Evolutionary conservation across 2,797 vertebrate genomes (phyloP).

Genomic region (Pterois miles): DNA sequence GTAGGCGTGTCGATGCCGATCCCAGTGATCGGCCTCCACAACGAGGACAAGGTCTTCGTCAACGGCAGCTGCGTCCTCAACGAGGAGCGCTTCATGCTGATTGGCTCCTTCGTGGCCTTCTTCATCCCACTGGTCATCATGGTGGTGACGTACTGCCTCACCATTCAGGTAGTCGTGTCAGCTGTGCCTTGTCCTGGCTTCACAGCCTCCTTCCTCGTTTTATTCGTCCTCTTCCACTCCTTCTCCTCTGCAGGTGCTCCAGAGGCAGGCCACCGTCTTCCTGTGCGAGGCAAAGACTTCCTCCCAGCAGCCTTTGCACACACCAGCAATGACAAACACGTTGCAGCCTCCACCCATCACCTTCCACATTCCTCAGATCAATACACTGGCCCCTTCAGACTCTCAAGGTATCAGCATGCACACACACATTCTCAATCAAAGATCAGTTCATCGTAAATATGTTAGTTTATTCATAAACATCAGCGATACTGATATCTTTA

Average conservation of each 20-base stretch:
- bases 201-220: background rate
- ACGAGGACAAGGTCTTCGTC: constrained; percentile 93
- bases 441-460: background rate
- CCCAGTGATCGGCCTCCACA: constrained; percentile 94
- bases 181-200: background rate
- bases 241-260: constrained; percentile 84
- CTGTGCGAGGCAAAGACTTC: constrained; percentile 83
- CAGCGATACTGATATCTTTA: background rate
- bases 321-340: constrained; percentile 59
- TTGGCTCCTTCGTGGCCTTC: constrained; percentile 98
- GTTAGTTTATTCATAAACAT: background rate
- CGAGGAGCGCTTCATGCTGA: constrained; percentile 93
- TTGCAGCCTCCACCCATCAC: constrained; percentile 60
- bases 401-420: constrained; percentile 67
- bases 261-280: constrained; percentile 94
- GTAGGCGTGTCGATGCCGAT: constrained; percentile 95
- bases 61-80: constrained; percentile 94
- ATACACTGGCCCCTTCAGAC: constrained; percentile 57
- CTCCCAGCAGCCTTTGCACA: constrained; percentile 82
- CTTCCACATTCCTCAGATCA: constrained; percentile 72
- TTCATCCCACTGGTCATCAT: constrained; percentile 98
- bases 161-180: constrained; percentile 80
- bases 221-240: background rate
- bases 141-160: constrained; percentile 97
- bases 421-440: background rate